Evolutionary conservation across 2,797 vertebrate genomes (phyloP).

Genomic region (Pseudomugil gertrudae): DNA sequence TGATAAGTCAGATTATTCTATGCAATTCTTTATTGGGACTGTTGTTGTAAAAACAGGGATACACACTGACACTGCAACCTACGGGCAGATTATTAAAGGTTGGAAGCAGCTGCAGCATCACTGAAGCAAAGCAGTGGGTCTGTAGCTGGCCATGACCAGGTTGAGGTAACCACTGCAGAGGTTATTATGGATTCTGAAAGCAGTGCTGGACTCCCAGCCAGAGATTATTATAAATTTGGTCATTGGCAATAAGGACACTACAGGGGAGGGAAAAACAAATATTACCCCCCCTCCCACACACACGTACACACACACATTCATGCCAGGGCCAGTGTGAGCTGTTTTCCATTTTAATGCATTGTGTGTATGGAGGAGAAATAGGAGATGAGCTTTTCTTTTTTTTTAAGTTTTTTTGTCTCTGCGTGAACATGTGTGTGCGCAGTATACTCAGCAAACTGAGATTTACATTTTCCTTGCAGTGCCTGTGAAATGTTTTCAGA

Average conservation of each 20-base stretch:
- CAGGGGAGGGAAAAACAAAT: slow-evolving; percentile 85
- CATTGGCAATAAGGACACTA: slow-evolving; percentile 84
- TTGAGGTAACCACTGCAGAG: slow-evolving; percentile 67
- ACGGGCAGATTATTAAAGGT: slow-evolving; percentile 37
- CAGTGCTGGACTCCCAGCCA: slow-evolving; percentile 75
- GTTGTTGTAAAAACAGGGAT: slow-evolving; percentile 46
- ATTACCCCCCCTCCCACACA: slow-evolving; percentile 83
- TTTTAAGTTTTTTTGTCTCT: slow-evolving; percentile 29
- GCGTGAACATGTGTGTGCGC: slow-evolving; percentile 43
- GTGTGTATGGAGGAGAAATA: slow-evolving; percentile 75
- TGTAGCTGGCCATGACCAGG: slow-evolving; percentile 52
- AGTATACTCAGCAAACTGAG: slow-evolving; percentile 74
- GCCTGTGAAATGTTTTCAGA: slow-evolving; percentile 82
- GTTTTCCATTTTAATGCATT: slow-evolving; percentile 87
- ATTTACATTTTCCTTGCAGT: slow-evolving; percentile 80
- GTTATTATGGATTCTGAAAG: slow-evolving; percentile 83
- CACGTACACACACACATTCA: too few species aligned
- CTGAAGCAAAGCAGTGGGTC: slow-evolving; percentile 43
- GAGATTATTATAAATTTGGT: slow-evolving; percentile 87
- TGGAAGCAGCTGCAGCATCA: slow-evolving; percentile 29
- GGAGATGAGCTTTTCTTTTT: slow-evolving; percentile 70
- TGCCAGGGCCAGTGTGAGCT: slow-evolving; percentile 76
- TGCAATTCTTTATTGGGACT: slow-evolving; percentile 16
- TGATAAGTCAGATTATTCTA: slow-evolving; percentile 22
- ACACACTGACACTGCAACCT: slow-evolving; percentile 41